Evolutionary conservation across 2,797 vertebrate genomes (phyloP), one percentile per base, ranked within the genome.

Genomic region (Anomalospiza imberbis): DNA sequence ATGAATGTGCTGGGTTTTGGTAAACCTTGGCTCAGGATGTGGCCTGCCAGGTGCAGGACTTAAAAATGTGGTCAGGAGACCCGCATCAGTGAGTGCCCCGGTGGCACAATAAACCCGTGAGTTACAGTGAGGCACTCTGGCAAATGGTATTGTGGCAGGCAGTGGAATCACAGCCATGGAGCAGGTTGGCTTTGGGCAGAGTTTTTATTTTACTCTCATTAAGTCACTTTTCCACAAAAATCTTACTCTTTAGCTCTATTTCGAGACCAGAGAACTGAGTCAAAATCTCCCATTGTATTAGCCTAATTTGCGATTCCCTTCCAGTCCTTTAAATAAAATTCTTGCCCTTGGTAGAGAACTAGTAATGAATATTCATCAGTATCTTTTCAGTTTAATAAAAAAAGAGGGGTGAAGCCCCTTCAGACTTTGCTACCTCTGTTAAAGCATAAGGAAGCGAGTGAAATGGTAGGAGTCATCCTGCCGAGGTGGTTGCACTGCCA

Each of bases 301-400:
- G 17, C 38, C 68, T 89, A 18, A 93, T 91, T 84, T 89, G 73
- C 6, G 13, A 63, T 91, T 95, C 87, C 12, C 12, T 88, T 88
- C 51, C 40, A 68, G 51, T 28, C 57, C 32, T 86, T 84, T 21
- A 95, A 85, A 67, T 70, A 79, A 84, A 78, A 88, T 54, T 78
- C 65, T 20, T 16, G 15, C 17, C 29, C 25, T 88, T 76, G 44
- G 22, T 71, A 42, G 66, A 88, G 60, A 19, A 9, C 47, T 61
- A n/a, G 70, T 62, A 45, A 88, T 96, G 85, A 94, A 95, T 91
- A 95, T 96, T 89, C 85, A 95, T 96, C 29, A 84, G 58, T 38
- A 60, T 84, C 91, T 81, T 93, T 91, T 94, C 91, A 83, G 38
- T 84, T 58, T 0, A 14, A 38, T 38, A 50, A 67, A 38, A 79